Conservation (phyloP, 2,888 invertebrate genomes). For the Patella ulyssiponensis region DNA sequence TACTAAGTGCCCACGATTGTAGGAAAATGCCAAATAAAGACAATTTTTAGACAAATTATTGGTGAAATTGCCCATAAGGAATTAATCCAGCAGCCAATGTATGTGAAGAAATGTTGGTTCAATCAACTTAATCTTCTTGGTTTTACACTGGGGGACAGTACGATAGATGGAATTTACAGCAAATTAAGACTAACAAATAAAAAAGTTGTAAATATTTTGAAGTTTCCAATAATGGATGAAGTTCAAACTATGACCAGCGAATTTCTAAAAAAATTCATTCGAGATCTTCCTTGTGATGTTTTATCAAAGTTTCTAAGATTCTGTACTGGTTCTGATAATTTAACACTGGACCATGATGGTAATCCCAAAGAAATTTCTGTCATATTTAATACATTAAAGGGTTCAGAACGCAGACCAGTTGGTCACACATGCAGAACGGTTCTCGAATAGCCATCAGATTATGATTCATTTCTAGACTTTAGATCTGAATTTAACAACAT, state of each 20-base stretch:
- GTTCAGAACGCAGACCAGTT: conserved; percentile 5
- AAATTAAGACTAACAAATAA: conserved; percentile 1
- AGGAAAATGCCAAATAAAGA: too few relatives aligned
- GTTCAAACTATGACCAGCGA: background rate
- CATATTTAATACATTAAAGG: conserved; percentile 4
- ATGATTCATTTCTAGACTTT: conserved; percentile 8
- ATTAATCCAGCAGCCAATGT: too few relatives aligned
- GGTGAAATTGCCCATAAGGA: too few relatives aligned
- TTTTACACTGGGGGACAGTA: too few relatives aligned
- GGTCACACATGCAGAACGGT: background rate
- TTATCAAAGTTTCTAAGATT: background rate
- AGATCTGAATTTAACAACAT: background rate
- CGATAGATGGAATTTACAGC: background rate
- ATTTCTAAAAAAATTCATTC: conserved; percentile 4
- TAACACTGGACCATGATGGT: conserved; percentile 3
- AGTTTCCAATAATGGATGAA: background rate
- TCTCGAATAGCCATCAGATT: background rate
- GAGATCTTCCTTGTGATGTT: background rate
- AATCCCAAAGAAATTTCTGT: background rate
- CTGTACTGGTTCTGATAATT: too few relatives aligned
- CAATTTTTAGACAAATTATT: too few relatives aligned
- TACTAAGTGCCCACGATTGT: too few relatives aligned
- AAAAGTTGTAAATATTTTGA: background rate
- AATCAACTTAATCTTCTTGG: too few relatives aligned
- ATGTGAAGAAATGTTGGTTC: too few relatives aligned